Conservation (phyloP, 2,113 vertebrate genomes). For the Cichladusa arquata region DNA sequence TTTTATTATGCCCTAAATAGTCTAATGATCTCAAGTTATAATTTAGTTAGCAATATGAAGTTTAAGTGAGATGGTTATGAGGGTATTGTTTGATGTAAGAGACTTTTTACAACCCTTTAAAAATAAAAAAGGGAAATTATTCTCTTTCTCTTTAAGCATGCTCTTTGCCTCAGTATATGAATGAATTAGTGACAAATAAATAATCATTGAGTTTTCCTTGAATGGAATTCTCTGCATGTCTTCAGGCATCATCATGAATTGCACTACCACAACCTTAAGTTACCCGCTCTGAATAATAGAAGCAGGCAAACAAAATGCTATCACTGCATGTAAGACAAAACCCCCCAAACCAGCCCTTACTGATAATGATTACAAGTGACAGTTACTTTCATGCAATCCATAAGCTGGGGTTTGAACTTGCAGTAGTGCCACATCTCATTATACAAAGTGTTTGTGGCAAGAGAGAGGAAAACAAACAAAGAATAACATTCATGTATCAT, state of each 20-base stretch:
- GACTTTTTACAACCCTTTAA: not conserved
- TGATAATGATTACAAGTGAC: constrained; percentile 39
- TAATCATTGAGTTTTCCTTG: not conserved
- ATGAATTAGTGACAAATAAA: constrained; percentile 22
- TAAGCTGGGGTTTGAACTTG: not conserved
- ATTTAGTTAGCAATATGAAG: not conserved
- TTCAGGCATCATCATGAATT: not conserved
- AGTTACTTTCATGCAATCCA: constrained; percentile 13
- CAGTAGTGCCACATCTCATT: constrained; percentile 11
- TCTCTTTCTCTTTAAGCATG: not conserved
- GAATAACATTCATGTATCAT: not conserved
- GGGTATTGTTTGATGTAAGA: not conserved
- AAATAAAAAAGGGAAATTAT: not conserved
- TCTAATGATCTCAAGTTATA: not conserved
- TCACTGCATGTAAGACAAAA: not conserved
- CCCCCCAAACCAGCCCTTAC: not conserved
- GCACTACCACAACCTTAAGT: not conserved
- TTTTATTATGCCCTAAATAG: not conserved
- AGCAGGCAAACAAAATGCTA: constrained; percentile 12
- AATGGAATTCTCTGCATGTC: constrained; percentile 13
- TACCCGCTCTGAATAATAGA: not conserved
- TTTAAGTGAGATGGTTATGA: not conserved
- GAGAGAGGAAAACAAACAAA: not conserved
- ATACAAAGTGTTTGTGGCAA: not conserved
- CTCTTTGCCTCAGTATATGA: not conserved